Base-by-base conservation (phyloP, 2,888 invertebrate genomes). In the Cataglyphis altisquamis region DNA sequence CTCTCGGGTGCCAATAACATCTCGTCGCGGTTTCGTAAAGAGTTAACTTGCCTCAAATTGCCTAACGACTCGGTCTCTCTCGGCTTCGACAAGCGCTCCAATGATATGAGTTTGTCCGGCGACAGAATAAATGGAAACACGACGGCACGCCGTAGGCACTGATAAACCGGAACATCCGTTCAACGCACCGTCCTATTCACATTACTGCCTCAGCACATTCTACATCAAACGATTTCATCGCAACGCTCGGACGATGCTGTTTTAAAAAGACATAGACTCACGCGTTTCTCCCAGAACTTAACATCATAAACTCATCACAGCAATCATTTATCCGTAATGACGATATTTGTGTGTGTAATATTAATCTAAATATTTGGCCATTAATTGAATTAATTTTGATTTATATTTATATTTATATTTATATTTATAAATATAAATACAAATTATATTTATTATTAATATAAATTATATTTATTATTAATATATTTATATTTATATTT, bases 51-150 rank as follows among this genome's bases (percentile, higher is more conserved):
- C 70, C 25, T 80, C 36, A 70, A 77, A 77, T 62, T 60, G 89
- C 91, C 88, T 92, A 93, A 92, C 92, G 91, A 92, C 91, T 91
- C 90, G 90, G 90, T 90, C 88, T 90, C 89, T 87, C 89, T 87
- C 88, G 88, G 82, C 90, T 90, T 87, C 88, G 91, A 91, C 92
- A 90, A 89, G 91, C 89, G 92, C 93, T 92, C 92, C 92, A 87
- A 91, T 90, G 88, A 90, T 91, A 88, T 92, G 92, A 91, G 91
- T 92, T 92, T 86, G 89, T 86, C 89, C 90, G 92, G 90, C 92
- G 93, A 93, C 93, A 91, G 91, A 92, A 93, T 93, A 93, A 93
- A 93, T 93, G 93, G 92, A 94, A 93, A 93, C 92, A 93, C 91
- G 92, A 78, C 89, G 85, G 82, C 82, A 66, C 81, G 89, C 84